These are phyloP conservation scores for Orientallactaga sibirica DNA, from an alignment of 2,797 vertebrate genomes.

Conservation along the genomic window DNA sequence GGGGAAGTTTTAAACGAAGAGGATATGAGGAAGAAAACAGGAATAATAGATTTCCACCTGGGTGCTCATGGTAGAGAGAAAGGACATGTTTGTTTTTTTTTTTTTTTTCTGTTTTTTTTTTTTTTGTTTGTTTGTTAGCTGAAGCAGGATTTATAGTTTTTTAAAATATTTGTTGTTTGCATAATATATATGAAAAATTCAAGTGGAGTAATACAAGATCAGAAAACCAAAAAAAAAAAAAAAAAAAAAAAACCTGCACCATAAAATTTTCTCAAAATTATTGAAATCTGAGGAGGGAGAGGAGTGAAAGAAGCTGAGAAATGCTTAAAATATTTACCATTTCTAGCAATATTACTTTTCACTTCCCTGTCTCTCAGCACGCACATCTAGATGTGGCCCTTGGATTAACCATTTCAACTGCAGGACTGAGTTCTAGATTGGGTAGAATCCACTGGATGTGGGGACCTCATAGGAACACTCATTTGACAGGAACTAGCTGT, in stretches of 20 bases:
- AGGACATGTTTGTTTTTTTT: neutral
- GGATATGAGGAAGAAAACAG: neutral
- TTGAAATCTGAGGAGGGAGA: neutral
- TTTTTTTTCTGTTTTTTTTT: neutral
- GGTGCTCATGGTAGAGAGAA: neutral
- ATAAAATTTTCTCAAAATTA: neutral
- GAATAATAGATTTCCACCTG: neutral
- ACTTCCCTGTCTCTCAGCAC: neutral
- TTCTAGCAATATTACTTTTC: no score
- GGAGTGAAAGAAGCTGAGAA: neutral
- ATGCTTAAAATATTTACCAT: neutral
- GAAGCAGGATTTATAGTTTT: neutral
- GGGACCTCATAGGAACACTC: neutral
- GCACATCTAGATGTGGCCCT: fast-evolving
- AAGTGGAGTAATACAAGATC: neutral
- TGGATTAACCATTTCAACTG: neutral
- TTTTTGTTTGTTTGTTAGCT: neutral
- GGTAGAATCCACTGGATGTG: neutral
- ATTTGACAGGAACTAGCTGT: neutral
- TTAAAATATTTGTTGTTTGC: neutral
- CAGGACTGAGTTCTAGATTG: no score
- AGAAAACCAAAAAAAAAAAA: neutral
- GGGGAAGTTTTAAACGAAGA: neutral
- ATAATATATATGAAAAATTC: neutral
- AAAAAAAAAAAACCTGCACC: neutral